These are phyloP conservation scores for Silurus aristotelis DNA, from an alignment of 2,797 vertebrate species.

Conservation along the genomic window DNA sequence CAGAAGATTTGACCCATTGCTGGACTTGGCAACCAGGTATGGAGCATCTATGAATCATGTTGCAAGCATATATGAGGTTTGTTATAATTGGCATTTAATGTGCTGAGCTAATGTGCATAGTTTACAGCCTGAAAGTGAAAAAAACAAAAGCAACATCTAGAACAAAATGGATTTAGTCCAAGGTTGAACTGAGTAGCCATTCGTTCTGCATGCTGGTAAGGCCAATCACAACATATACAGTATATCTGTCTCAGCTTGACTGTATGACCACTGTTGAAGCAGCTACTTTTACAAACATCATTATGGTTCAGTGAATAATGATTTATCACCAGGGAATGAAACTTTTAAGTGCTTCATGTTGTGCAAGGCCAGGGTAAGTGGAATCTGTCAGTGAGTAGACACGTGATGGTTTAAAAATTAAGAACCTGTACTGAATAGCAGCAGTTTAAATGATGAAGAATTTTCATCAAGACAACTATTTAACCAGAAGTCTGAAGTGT, in stretches of 20 bases:
- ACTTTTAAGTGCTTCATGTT: constrained; percentile 34
- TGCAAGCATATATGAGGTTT: constrained; percentile 34
- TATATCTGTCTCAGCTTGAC: constrained; percentile 54
- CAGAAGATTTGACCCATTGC: constrained; percentile 24
- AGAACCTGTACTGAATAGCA: background rate
- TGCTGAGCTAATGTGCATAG: constrained; percentile 54
- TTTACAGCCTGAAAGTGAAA: constrained; percentile 21
- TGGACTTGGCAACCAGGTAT: constrained; percentile 20
- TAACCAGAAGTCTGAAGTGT: background rate
- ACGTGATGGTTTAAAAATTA: constrained; percentile 15
- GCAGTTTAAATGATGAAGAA: background rate
- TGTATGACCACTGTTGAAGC: constrained; percentile 57
- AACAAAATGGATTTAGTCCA: constrained; percentile 54
- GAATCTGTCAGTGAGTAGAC: constrained; percentile 25
- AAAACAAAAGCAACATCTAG: constrained; percentile 38
- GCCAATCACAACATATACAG: constrained; percentile 60
- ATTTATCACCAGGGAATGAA: constrained; percentile 54
- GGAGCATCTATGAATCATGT: constrained; percentile 37
- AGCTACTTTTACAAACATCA: constrained; percentile 49
- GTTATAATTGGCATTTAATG: constrained; percentile 55
- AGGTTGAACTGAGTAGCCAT: constrained; percentile 41
- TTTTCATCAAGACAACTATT: background rate
- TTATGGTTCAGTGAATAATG: constrained; percentile 56
- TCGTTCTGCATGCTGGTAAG: constrained; percentile 48
- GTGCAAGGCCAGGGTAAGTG: constrained; percentile 34